Evolutionary conservation across 92 coral and sea anemone genomes (phyloP).

Genomic region (Porites lobata): DNA sequence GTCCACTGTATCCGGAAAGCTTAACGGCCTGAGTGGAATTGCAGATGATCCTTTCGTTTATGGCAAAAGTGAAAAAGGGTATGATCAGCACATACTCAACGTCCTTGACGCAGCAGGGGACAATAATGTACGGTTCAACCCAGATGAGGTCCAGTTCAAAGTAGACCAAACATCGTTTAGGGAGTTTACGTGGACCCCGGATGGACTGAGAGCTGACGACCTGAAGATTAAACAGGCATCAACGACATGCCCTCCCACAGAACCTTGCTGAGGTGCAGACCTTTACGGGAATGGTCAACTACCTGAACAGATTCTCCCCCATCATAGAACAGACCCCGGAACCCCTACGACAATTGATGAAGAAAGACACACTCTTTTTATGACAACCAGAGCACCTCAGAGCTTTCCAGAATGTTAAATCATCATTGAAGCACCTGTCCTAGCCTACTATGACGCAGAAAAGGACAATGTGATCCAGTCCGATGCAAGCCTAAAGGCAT

Average conservation of each 20-base stretch:
- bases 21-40: constrained; percentile 52
- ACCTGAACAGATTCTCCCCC: too few species aligned
- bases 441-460: constrained; percentile 49
- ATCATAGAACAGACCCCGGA: too few species aligned
- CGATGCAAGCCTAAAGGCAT: constrained; percentile 39
- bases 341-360: background rate
- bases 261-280: too few species aligned
- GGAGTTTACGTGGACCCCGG: too few species aligned
- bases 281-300: too few species aligned
- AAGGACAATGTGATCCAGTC: constrained; percentile 22
- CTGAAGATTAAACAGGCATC: too few species aligned
- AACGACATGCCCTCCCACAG: too few species aligned
- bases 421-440: constrained; percentile 33
- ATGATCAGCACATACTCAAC: constrained; percentile 21
- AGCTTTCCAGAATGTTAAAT: constrained; percentile 55
- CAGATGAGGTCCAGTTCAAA: constrained; percentile 18
- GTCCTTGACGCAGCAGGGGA: constrained; percentile 52
- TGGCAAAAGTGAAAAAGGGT: constrained; percentile 39
- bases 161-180: too few species aligned
- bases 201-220: too few species aligned
- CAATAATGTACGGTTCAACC: constrained; percentile 68
- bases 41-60: constrained; percentile 9
- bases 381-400: constrained; percentile 60
- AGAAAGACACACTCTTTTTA: constrained; percentile 42
- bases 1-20: constrained; percentile 41